phyloP scores from a whole-genome alignment of 1,140 invertebrate genomes.

The Mycetomoellerius zeteki region DNA sequence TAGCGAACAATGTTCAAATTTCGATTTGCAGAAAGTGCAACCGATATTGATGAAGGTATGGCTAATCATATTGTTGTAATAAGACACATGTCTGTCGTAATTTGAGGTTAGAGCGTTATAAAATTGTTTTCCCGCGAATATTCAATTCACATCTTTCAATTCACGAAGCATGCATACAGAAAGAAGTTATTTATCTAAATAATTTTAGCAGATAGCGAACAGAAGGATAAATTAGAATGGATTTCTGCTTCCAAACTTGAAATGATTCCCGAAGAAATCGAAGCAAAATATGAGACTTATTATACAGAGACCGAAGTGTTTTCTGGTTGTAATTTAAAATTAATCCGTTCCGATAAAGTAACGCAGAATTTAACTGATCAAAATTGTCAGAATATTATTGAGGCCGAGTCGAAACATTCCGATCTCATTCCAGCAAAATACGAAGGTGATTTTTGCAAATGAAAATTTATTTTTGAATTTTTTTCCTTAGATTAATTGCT shows the following conservation, averaged over 20 bases:
- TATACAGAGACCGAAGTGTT: conserved; percentile 75
- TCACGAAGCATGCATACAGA: not conserved
- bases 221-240: conserved; percentile 78
- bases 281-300: conserved; percentile 60
- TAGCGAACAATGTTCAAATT: conserved; percentile 74
- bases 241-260: conserved; percentile 77
- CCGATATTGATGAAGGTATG: conserved; percentile 61
- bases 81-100: not conserved
- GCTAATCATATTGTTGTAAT: not conserved
- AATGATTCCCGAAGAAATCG: conserved; percentile 64
- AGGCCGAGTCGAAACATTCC: conserved; percentile 90
- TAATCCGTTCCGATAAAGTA: conserved; percentile 84
- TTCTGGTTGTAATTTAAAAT: conserved; percentile 85
- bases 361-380: conserved; percentile 80
- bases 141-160: not conserved
- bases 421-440: conserved; percentile 91
- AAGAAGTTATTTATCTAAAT: not conserved
- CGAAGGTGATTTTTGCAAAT: conserved; percentile 88
- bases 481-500: not conserved
- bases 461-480: not conserved
- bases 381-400: conserved; percentile 84
- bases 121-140: conserved; percentile 30
- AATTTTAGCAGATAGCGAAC: conserved; percentile 62
- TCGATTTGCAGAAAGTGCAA: conserved; percentile 61
- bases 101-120: conserved; percentile 17